Conservation (phyloP, 1,140 invertebrate genomes). For the Drosophila bocki region DNA sequence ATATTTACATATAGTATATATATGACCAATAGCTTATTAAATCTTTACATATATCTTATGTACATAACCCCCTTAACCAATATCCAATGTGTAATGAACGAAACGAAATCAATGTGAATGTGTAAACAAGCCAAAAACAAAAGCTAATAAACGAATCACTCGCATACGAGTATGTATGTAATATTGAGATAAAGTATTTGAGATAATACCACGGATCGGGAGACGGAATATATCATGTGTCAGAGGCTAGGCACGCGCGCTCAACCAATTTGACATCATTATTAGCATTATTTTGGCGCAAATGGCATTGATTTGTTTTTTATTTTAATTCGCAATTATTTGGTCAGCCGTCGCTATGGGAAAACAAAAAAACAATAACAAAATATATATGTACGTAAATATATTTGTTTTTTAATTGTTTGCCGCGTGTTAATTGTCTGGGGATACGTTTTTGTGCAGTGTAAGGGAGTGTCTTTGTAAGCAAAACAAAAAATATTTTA, state of each 20-base stretch:
- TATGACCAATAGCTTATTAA: constrained; percentile 21
- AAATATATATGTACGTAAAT: neutral
- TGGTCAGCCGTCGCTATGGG: constrained; percentile 18
- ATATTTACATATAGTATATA: constrained; percentile 16
- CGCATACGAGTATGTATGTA: constrained; percentile 10
- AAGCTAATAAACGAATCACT: constrained; percentile 56
- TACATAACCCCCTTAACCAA: constrained; percentile 17
- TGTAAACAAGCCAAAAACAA: constrained; percentile 79
- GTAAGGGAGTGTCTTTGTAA: neutral
- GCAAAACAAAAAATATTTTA: constrained; percentile 25
- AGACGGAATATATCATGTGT: too few species aligned
- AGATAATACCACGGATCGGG: constrained; percentile 13
- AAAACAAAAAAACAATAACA: constrained; percentile 13
- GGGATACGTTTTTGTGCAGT: constrained; percentile 21
- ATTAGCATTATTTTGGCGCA: constrained; percentile 70
- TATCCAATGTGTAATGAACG: constrained; percentile 43
- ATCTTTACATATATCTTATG: constrained; percentile 19
- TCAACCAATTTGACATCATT: constrained; percentile 65
- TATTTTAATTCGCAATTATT: constrained; percentile 68
- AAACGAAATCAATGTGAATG: constrained; percentile 72
- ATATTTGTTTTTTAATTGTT: constrained; percentile 69
- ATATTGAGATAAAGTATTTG: constrained; percentile 29
- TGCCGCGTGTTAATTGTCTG: constrained; percentile 34
- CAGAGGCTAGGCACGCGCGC: constrained; percentile 27
- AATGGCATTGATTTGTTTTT: constrained; percentile 76